Conservation (phyloP, 2,113 vertebrate species). For the Stegastes partitus region DNA sequence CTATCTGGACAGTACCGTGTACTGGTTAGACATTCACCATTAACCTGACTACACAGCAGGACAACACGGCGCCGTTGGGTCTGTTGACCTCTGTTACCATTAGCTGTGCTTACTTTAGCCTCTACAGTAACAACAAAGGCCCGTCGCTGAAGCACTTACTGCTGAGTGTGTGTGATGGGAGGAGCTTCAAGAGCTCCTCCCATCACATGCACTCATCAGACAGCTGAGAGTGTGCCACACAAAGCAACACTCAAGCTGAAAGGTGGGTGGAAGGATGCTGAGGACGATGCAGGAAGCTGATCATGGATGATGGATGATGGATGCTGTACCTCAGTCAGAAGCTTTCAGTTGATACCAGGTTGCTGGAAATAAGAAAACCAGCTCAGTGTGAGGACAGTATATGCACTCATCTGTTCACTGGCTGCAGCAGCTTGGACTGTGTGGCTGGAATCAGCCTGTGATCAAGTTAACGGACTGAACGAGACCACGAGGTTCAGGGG, state of each 20-base stretch:
- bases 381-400: background rate
- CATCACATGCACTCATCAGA: background rate
- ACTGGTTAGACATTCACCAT: background rate
- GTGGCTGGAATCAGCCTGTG: slow-evolving; percentile 20
- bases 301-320: slow-evolving; percentile 6
- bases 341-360: background rate
- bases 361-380: background rate
- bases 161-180: slow-evolving; percentile 27
- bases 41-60: background rate
- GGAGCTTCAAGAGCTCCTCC: slow-evolving; percentile 9
- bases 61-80: background rate
- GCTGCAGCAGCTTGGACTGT: slow-evolving; percentile 9
- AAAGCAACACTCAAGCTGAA: slow-evolving; percentile 9
- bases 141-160: background rate
- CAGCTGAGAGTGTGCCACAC: background rate
- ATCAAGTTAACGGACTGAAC: slow-evolving; percentile 39
- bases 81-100: too few relatives aligned
- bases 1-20: background rate
- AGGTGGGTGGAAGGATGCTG: background rate
- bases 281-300: slow-evolving; percentile 17
- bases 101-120: too few relatives aligned
- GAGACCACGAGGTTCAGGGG: slow-evolving; percentile 17
- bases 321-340: background rate
- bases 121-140: slow-evolving; percentile 29
- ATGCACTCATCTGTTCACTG: background rate